phyloP scores from a whole-genome alignment of 2,797 vertebrate species.

The Propithecus perrieri region DNA sequence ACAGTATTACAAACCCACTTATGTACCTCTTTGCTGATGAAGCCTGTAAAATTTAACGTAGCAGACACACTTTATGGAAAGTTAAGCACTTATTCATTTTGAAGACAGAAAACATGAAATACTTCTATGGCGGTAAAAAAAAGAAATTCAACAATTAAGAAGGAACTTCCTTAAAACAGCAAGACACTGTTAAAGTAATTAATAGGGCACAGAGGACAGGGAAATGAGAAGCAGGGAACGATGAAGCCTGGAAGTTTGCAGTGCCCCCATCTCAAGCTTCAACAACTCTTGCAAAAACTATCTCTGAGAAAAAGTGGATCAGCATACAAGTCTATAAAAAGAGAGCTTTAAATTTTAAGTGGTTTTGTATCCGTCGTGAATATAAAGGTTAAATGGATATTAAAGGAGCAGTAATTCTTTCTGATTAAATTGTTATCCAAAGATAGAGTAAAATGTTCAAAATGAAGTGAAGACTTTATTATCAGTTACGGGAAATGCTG shows the following conservation, averaged over 20 bases:
- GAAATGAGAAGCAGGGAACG: conserved; percentile 47
- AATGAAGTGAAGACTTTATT: conserved; percentile 81
- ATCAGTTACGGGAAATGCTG: conserved; percentile 70
- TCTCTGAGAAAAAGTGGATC: conserved; percentile 57
- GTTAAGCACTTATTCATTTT: conserved; percentile 64
- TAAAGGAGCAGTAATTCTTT: conserved; percentile 82
- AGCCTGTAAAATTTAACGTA: conserved; percentile 40
- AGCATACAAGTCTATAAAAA: conserved; percentile 80
- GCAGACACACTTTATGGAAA: neutral
- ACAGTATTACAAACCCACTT: neutral
- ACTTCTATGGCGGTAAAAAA: conserved; percentile 80
- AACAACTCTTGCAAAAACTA: conserved; percentile 54
- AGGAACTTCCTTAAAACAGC: conserved; percentile 83
- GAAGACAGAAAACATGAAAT: conserved; percentile 79
- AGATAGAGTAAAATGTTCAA: conserved; percentile 81
- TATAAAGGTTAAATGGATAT: conserved; percentile 84
- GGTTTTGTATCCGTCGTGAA: conserved; percentile 74
- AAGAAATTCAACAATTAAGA: conserved; percentile 85
- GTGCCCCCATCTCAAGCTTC: conserved; percentile 59
- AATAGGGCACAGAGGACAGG: conserved; percentile 73
- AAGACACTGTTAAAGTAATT: conserved; percentile 84
- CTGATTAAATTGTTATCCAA: conserved; percentile 85
- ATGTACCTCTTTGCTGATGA: neutral
- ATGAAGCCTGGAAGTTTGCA: conserved; percentile 67
- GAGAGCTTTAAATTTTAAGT: conserved; percentile 83